Evolutionary conservation across 2,888 invertebrate species (phyloP), one percentile per base, ranked within the genome.

Genomic region (Tinea trinotella): DNA sequence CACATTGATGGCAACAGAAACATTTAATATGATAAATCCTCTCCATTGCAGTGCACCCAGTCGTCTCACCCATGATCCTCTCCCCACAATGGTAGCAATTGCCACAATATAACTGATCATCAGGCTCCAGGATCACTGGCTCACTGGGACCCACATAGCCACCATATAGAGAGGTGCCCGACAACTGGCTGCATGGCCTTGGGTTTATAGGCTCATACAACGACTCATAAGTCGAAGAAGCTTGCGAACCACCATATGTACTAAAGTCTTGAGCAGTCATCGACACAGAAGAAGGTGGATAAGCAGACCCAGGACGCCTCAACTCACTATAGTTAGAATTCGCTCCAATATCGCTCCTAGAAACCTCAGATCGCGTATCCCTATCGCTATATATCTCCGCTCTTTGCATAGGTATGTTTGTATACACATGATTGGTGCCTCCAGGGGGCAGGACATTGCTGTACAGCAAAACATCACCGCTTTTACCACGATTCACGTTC

Each of bases 11-110:
- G 74, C 99, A 99, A 52, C 94, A 94, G 77, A 99, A 99, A 69
- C 99, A 99, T 58, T 91, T 90, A 56, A 97, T 95, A 68, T 99
- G 99, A 76, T 96, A 99, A 55, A 98, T 92, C 75, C 97, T 94
- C 66, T 97, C 97, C 95, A 99, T 97, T 0, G 99, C 99, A 0
- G 98, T 97, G 68, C 99, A 99, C 0, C 99, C 99, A 24, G 94
- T 96, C 18, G 94, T 96, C 78, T 98, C 98, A 0, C 96, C 97
- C 67, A 97, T 91, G 53, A 99, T 96, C 72, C 95, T 94, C 64
- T 95, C 93, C 0, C 94, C 93, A 79, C 99, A 99, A 64, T 95
- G 93, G 50, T 93, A 93, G 72, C 99, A 99, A 64, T 95, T 92
- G 0, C 97, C 97, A 76, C 91, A 93, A 62, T 90, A 91, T 61